phyloP scores from a whole-genome alignment of 2,888 invertebrate genomes.

The Scaptomyza cyrtandrae region DNA sequence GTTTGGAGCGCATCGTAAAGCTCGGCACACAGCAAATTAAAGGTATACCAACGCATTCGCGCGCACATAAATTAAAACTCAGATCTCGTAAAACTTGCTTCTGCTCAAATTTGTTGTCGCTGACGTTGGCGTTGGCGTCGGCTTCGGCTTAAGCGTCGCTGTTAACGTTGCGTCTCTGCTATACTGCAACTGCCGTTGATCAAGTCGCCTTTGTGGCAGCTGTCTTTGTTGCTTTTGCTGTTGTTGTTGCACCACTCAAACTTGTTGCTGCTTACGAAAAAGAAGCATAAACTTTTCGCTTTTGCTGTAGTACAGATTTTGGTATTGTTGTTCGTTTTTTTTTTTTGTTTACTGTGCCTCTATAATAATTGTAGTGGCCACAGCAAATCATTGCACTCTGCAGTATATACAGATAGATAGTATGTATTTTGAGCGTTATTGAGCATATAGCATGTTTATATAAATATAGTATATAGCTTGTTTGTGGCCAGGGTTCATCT shows the following conservation, averaged over 20 bases:
- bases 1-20: conserved; percentile 50
- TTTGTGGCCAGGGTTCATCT: conserved; percentile 60
- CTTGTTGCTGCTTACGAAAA: conserved; percentile 69
- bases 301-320: conserved; percentile 40
- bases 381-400: conserved; percentile 66
- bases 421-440: conserved; percentile 18
- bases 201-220: conserved; percentile 56
- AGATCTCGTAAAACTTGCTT: conserved; percentile 74
- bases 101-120: conserved; percentile 51
- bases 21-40: conserved; percentile 60
- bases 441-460: conserved; percentile 13
- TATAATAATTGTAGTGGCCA: conserved; percentile 58
- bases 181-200: conserved; percentile 45
- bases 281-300: conserved; percentile 53
- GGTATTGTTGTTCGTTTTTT: conserved; percentile 22
- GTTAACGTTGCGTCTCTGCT: conserved; percentile 16
- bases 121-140: conserved; percentile 9
- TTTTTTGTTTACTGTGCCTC: conserved; percentile 36
- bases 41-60: conserved; percentile 52
- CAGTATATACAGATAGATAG: conserved; percentile 21
- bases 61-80: conserved; percentile 60
- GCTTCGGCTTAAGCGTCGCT: conserved; percentile 4
- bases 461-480: conserved; percentile 18
- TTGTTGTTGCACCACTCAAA: conserved; percentile 74
- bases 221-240: conserved; percentile 31